Base-by-base conservation (phyloP, 2,888 invertebrate genomes). In the Philhelius pedissequus region DNA sequence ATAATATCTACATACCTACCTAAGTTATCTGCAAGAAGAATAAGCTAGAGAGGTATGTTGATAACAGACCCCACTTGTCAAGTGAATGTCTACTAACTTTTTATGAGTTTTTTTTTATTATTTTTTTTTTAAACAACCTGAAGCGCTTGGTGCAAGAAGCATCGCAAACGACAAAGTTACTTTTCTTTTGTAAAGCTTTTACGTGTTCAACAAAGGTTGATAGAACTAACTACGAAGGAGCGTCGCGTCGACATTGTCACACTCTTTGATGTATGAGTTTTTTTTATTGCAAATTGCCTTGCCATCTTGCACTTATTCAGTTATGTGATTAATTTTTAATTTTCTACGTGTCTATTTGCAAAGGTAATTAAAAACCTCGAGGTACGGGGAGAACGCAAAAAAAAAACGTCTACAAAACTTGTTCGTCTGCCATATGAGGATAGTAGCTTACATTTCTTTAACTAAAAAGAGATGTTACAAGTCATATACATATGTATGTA, bases 251-350 rank as follows among this genome's bases (percentile, higher is more conserved):
- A 18, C 18, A n/a, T 52, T 69, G 54, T 71, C 50, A 58, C 35
- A 32, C 25, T 58, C 35, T 15, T 60, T 71, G 45, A 48, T 30
- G 45, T 30, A 66, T 18, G 56, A 13, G 18, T 56, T 32, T 32
- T 32, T 60, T 40, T 54, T 38, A 56, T 58, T 64, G 32, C 15
- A 48, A 27, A 66, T 71, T 73, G 73, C 78, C 71, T 66, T 73
- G 71, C 35, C 78, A 70, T 56, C 48, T 71, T 25, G 40, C 40
- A 62, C 43, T 77, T 71, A 58, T 60, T 50, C 38, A 73, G 78
- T 78, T 78, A 78, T 64, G 71, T 66, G 71, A 73, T 78, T 73
- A 71, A 78, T 78, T 58, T 73, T 66, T 78, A 58, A 66, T 78
- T 66, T 73, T 58, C 78, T 64, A 58, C 78, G 66, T 50, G 45